These are phyloP conservation scores for Mastomys coucha DNA, from an alignment of 2,113 vertebrate species.

Conservation along the genomic window DNA sequence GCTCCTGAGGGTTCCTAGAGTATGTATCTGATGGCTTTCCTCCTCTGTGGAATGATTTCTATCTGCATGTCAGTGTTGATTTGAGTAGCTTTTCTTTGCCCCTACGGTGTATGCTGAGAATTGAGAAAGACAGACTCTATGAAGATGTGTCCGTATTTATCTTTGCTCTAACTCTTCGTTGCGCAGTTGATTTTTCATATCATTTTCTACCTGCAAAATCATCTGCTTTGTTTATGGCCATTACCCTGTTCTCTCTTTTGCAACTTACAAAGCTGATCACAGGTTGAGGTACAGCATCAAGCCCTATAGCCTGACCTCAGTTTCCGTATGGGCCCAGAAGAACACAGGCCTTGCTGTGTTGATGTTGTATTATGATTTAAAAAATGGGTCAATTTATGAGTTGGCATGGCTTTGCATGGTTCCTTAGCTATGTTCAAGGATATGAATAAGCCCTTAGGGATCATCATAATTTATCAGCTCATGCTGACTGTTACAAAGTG, in stretches of 20 bases:
- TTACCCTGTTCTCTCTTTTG: background rate
- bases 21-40: background rate
- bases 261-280: background rate
- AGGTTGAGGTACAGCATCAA: background rate
- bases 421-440: slow-evolving; percentile 6
- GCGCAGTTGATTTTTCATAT: background rate
- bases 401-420: background rate
- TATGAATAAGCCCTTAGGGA: background rate
- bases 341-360: background rate
- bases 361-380: slow-evolving; percentile 25
- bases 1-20: background rate
- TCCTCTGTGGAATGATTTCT: background rate
- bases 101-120: background rate
- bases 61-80: background rate
- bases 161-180: background rate
- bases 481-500: background rate
- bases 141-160: background rate
- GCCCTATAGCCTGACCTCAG: background rate
- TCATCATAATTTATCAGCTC: background rate
- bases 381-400: slow-evolving; percentile 27
- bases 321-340: background rate
- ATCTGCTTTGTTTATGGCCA: background rate
- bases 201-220: slow-evolving; percentile 14
- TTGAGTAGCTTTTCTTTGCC: background rate
- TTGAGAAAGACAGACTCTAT: background rate